Conservation (phyloP, 1,140 invertebrate species). For the Camponotus vicinus region DNA sequence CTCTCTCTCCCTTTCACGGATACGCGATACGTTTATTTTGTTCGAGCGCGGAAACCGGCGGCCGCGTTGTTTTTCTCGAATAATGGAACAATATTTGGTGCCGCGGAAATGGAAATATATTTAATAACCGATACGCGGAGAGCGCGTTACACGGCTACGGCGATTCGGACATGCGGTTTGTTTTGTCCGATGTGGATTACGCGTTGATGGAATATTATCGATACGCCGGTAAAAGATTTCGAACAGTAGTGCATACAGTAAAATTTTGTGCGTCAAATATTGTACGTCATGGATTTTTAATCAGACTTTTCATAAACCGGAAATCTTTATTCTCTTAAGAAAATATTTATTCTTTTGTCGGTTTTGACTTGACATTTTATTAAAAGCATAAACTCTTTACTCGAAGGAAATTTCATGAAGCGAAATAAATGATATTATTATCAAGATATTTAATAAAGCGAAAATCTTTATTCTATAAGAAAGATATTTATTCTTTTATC, state of each 20-base stretch:
- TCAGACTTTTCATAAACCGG: not conserved
- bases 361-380: not conserved
- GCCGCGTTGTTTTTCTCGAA: conserved; percentile 55
- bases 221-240: conserved; percentile 34
- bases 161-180: conserved; percentile 47
- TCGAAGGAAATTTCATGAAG: not conserved
- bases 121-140: conserved; percentile 56
- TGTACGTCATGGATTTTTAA: conserved; percentile 21
- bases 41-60: conserved; percentile 28
- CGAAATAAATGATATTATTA: not conserved
- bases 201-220: conserved; percentile 61
- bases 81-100: conserved; percentile 57
- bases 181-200: conserved; percentile 58
- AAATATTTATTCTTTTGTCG: no score
- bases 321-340: no score
- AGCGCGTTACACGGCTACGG: conserved; percentile 37
- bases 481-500: no score
- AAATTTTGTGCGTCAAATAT: conserved; percentile 38
- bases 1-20: not conserved
- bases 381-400: not conserved
- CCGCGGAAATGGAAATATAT: conserved; percentile 60
- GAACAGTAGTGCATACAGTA: not conserved
- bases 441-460: not conserved
- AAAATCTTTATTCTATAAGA: no score
- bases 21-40: conserved; percentile 46